Evolutionary conservation across 2,797 vertebrate species (phyloP).

Genomic region (Molossus alvarezi): DNA sequence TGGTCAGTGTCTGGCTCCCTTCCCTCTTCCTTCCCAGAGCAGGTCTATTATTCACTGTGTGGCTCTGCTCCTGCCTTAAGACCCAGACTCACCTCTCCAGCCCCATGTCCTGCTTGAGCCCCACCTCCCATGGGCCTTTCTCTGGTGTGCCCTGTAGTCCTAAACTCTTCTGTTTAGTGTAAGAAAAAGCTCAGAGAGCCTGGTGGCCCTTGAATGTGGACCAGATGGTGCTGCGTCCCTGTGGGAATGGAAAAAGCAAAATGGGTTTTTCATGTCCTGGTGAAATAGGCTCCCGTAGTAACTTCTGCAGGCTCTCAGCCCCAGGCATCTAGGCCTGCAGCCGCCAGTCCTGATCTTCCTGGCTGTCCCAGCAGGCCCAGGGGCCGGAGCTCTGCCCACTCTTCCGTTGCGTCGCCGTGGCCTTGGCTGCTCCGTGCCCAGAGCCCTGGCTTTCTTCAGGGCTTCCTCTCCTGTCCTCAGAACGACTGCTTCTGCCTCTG

Average conservation of each 20-base stretch:
- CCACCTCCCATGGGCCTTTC: not conserved
- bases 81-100: not conserved
- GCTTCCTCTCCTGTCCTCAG: not conserved
- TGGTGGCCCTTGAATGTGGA: not conserved
- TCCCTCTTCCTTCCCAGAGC: not conserved
- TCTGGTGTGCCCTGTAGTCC: not conserved
- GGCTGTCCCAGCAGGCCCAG: not conserved
- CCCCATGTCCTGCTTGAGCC: not conserved
- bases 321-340: not conserved
- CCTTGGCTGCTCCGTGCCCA: not conserved
- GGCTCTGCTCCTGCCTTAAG: not conserved
- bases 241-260: not conserved
- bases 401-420: not conserved
- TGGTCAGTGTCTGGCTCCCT: not conserved
- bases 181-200: not conserved
- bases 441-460: not conserved
- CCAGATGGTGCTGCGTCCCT: rapidly evolving
- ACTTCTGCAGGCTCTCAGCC: not conserved
- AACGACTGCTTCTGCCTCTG: not conserved
- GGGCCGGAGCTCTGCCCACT: not conserved
- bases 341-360: too few relatives aligned
- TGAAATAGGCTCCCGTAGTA: not conserved
- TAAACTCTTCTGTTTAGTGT: not conserved
- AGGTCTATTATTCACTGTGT: not conserved
- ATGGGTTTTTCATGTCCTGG: not conserved